These are phyloP conservation scores for Dendrolimus punctatus DNA, from an alignment of 1,140 invertebrate species.

Conservation along the genomic window DNA sequence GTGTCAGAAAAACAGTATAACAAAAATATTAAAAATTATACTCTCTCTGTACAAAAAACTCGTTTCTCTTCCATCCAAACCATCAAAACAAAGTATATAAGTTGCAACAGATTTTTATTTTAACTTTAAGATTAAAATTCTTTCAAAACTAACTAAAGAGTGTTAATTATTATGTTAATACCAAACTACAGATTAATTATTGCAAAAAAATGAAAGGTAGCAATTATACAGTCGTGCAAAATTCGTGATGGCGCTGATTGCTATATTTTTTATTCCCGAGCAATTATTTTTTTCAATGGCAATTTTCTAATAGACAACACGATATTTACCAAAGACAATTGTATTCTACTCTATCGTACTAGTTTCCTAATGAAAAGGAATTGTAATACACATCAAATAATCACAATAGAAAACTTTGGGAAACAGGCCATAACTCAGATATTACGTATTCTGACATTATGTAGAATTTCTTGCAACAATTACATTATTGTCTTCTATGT, in stretches of 20 bases:
- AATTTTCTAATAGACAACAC: slow-evolving; percentile 10
- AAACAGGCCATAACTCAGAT: slow-evolving; percentile 19
- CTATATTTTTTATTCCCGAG: slow-evolving; percentile 34
- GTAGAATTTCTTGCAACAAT: too few relatives aligned
- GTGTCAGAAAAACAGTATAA: too few relatives aligned
- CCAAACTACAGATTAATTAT: slow-evolving; percentile 31
- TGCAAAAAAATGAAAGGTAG: slow-evolving; percentile 35
- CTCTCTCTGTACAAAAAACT: background rate
- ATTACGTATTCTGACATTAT: slow-evolving; percentile 3
- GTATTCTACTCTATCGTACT: slow-evolving; percentile 11
- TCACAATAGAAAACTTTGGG: slow-evolving; percentile 13
- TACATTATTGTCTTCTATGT: too few relatives aligned
- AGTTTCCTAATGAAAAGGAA: slow-evolving; percentile 19
- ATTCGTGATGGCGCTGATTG: slow-evolving; percentile 17
- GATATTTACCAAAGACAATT: slow-evolving; percentile 12
- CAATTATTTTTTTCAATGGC: slow-evolving; percentile 25
- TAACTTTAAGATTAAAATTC: too few relatives aligned
- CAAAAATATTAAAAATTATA: too few relatives aligned
- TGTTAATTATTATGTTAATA: slow-evolving; percentile 18
- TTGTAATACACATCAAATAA: slow-evolving; percentile 8
- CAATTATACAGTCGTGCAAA: slow-evolving; percentile 26
- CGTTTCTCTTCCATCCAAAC: slow-evolving; percentile 2
- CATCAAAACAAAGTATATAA: too few relatives aligned
- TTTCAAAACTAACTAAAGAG: too few relatives aligned
- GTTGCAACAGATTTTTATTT: too few relatives aligned